Base-by-base conservation (phyloP, 2,888 invertebrate genomes). In the Harpalus rubripes region DNA sequence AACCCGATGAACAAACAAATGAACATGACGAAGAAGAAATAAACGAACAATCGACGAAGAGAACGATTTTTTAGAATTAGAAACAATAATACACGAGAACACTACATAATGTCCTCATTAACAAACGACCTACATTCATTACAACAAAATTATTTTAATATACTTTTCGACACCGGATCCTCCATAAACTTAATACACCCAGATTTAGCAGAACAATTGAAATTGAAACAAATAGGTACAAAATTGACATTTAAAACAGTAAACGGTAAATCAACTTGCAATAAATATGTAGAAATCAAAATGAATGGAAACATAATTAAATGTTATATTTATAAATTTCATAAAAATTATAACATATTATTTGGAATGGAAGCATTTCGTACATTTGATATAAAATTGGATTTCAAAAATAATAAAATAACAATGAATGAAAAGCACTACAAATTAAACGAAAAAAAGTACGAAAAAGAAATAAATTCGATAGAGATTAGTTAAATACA, bases 241-340 rank as follows among this genome's bases (percentile, higher is more conserved):
- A 78, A 78, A 78, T 22, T 78, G 18, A 56, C 78, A 8, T 78
- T 56, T 18, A 78, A 78, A 78, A 78, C 78, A 16, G 56, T 58
- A 56, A 22, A 52, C 16, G 78, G n/a, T 7, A 74, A 74, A 74
- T n/a, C n/a, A n/a, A n/a, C n/a, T 74, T 12, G 32, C n/a, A 39
- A 32, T 39, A 5, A 74, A n/a, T 74, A 41, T n/a, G 74, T 16
- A 39, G 16, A 32, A 39, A 22, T 72, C 16, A 22, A 3, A 12
- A 4, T 72, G 10, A 72, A 72, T 22, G 39, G 39, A 72, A 16
- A 12, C 1, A 8, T 10, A 8, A 18, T n/a, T 18, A 8, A 22
- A 22, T 22, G 22, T 22, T 22, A 22, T 22, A 22, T 22, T 2
- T 22, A 2, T 3, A 76, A 76, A 76, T 76, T 76, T 76, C 44